These are phyloP conservation scores for Ectobius pallidus DNA, from an alignment of 2,888 invertebrate species.

Conservation along the genomic window DNA sequence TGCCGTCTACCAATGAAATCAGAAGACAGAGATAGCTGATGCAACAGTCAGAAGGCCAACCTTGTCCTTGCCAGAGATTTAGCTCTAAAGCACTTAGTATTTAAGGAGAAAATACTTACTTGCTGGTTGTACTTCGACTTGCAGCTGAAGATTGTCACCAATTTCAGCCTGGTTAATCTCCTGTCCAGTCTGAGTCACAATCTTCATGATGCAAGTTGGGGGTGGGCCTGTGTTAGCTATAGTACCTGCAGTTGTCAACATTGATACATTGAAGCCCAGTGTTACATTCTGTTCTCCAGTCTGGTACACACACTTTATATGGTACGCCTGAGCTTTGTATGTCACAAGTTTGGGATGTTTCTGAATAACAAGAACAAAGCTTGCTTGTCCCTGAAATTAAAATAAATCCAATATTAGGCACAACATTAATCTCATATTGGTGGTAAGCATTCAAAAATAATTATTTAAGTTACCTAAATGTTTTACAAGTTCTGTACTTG, in stretches of 20 bases:
- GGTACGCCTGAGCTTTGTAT: slow-evolving; percentile 93
- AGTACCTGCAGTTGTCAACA: slow-evolving; percentile 93
- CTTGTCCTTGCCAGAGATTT: too few relatives aligned
- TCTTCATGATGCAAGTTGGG: slow-evolving; percentile 90
- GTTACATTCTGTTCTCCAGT: slow-evolving; percentile 93
- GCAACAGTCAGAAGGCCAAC: too few relatives aligned
- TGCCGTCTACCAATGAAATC: too few relatives aligned
- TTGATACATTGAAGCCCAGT: slow-evolving; percentile 92
- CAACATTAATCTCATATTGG: too few relatives aligned
- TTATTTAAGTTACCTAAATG: too few relatives aligned
- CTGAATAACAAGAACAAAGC: slow-evolving; percentile 93
- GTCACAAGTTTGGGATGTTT: slow-evolving; percentile 96
- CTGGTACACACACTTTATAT: slow-evolving; percentile 94
- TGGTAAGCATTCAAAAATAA: too few relatives aligned
- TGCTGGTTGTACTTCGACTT: slow-evolving; percentile 81
- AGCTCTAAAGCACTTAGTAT: too few relatives aligned
- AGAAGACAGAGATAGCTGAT: too few relatives aligned
- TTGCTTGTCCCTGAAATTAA: slow-evolving; percentile 82
- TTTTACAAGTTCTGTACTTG: too few relatives aligned
- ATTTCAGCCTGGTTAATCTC: slow-evolving; percentile 92
- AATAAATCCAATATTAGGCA: slow-evolving; percentile 31
- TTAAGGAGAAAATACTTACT: too few relatives aligned
- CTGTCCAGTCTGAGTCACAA: slow-evolving; percentile 83
- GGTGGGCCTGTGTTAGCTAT: slow-evolving; percentile 95
- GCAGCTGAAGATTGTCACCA: slow-evolving; percentile 85